Percentiles rank a stretch among this genome's conserved stretches.
Evolutionary conservation across 64 coral and sea anemone species (phyloP).

Genomic region (Dendronephthya gigantea): DNA sequence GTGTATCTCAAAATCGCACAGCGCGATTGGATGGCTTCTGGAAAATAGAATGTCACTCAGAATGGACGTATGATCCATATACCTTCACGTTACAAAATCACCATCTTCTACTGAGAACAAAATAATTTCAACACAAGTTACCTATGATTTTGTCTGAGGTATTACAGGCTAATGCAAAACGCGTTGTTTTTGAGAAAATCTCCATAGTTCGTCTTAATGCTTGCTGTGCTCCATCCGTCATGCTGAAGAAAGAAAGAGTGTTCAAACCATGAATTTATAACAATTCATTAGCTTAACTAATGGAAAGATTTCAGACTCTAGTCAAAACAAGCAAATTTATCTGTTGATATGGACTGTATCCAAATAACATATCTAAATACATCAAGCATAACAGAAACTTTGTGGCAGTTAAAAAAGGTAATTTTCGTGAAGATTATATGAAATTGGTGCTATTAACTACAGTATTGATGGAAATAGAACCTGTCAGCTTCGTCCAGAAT

Average conservation of each 20-base stretch:
- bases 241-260: slow-evolving; percentile 31
- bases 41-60: neutral
- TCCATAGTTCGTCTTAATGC: slow-evolving; percentile 98
- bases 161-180: slow-evolving; percentile 96
- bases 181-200: slow-evolving; percentile 98
- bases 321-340: too few species aligned
- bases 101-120: neutral
- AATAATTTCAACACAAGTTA: slow-evolving; percentile 11
- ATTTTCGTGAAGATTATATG: too few species aligned
- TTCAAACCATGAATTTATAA: neutral
- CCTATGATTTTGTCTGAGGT: slow-evolving; percentile 99
- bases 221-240: slow-evolving; percentile 95
- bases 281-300: too few species aligned
- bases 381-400: too few species aligned
- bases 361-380: too few species aligned
- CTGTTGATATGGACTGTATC: too few species aligned
- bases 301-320: too few species aligned
- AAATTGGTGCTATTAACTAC: neutral
- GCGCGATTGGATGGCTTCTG: slow-evolving; percentile 96
- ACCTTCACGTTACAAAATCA: neutral
- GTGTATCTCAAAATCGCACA: slow-evolving; percentile 94
- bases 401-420: too few species aligned
- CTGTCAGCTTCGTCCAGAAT: slow-evolving; percentile 99
- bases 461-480: neutral
- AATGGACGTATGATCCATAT: neutral